phyloP scores from a whole-genome alignment of 2,797 vertebrate species.

The Cyclopterus lumpus region DNA sequence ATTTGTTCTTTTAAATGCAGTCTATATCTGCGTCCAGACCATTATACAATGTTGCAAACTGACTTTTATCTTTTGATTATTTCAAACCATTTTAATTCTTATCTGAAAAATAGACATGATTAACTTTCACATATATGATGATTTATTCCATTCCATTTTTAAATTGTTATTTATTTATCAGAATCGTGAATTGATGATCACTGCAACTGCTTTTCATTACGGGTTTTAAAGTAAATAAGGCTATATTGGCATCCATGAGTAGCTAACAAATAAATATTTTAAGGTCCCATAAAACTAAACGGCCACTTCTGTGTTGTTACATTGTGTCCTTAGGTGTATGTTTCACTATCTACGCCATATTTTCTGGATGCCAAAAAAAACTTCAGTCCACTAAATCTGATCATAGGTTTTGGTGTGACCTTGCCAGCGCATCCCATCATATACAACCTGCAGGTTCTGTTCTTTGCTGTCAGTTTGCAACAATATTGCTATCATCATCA shows the following conservation, averaged over 20 bases:
- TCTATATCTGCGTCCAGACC: background rate
- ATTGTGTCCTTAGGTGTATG: background rate
- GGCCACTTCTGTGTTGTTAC: background rate
- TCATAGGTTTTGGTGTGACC: background rate
- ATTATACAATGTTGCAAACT: background rate
- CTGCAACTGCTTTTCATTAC: background rate
- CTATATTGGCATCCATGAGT: background rate
- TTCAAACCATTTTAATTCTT: background rate
- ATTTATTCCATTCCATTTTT: background rate
- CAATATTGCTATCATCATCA: constrained; percentile 6
- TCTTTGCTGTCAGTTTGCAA: constrained; percentile 4
- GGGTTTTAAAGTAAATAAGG: background rate
- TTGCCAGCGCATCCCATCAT: background rate
- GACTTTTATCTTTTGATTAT: background rate
- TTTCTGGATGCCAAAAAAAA: background rate
- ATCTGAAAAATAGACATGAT: background rate
- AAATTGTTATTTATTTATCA: background rate
- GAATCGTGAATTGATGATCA: background rate
- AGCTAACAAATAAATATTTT: background rate
- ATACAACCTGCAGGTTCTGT: constrained; percentile 13
- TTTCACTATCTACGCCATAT: background rate
- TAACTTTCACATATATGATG: background rate
- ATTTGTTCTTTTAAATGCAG: background rate
- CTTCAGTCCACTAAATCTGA: background rate
- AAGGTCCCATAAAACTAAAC: constrained; percentile 13